Evolutionary conservation across 1,140 invertebrate species (phyloP), one percentile per base, ranked within the genome.

Genomic region (Neodiprion lecontei): DNA sequence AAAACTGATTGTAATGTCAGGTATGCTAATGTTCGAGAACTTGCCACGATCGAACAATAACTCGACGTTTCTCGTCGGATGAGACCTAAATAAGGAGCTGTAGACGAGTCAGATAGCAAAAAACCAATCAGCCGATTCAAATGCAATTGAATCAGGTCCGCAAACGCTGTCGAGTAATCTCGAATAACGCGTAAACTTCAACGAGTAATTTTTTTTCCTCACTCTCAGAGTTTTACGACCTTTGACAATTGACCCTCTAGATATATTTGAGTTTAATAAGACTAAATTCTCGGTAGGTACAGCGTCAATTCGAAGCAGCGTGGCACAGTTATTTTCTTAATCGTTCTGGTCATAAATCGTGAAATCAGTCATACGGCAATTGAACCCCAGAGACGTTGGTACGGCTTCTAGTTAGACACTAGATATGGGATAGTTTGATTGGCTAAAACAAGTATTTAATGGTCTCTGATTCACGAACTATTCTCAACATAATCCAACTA

Each of bases 191-290:
- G 28, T 40, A 40, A 40, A 40, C 5, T 40, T 40, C 1, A 40
- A 40, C 28, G 28, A 40, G 28, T 40, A 40, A 40, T 40, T 40
- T 40, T 5, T 40, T 5, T 5, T 40, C 28, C 28, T 40, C 28
- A 40, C 1, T 40, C 28, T 40, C 28, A 40, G 2, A 40, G 28
- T 40, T 40, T 40, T 5, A 40, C 28, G 28, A 61, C 53, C 53
- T 61, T 11, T 61, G 8, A 17, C n/a, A 17, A 61, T 61, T 61
- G n/a, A 61, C 53, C 53, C 53, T 17, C n/a, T 61, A 61, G 53
- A 61, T 61, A 61, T 61, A 61, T 61, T 61, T 61, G n/a, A 61
- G 53, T 61, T 61, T 61, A 61, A 61, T 61, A 61, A 61, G 4
- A 12, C n/a, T 5, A 17, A 61, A 61, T 61, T 61, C 53, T 61